A percentile compares a stretch with the other conserved stretches of the same genome.
These are phyloP conservation scores for Dasysyrphus tricinctus DNA, from an alignment of 2,888 invertebrate species.

Conservation along the genomic window DNA sequence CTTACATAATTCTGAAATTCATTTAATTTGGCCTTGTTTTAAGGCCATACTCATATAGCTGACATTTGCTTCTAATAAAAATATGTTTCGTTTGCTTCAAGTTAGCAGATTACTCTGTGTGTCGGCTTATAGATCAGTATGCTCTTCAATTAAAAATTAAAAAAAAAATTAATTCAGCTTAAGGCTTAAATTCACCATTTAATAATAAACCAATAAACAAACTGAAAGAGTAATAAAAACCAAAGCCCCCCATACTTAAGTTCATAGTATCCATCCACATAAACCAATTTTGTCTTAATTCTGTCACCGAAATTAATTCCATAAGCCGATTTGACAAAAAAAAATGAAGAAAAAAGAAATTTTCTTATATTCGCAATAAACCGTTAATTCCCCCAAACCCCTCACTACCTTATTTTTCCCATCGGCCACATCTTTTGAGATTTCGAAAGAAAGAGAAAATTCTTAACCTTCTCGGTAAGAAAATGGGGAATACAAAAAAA, in stretches of 20 bases:
- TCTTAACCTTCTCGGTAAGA: background rate
- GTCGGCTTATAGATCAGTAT: background rate
- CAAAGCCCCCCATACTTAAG: constrained; percentile 12
- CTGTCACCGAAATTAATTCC: constrained; percentile 67
- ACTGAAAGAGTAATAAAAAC: constrained; percentile 17
- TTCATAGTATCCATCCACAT: constrained; percentile 33
- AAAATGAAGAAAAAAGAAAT: constrained; percentile 19
- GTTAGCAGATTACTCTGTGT: background rate
- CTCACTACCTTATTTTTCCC: background rate
- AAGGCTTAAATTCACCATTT: constrained; percentile 5
- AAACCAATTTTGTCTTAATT: constrained; percentile 62
- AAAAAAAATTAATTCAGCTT: background rate
- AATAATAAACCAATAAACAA: constrained; percentile 26
- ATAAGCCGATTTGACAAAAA: constrained; percentile 60
- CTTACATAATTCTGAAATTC: too few relatives aligned
- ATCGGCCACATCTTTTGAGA: background rate
- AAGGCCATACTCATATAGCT: too few relatives aligned
- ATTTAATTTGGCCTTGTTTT: too few relatives aligned
- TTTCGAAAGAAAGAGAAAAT: background rate
- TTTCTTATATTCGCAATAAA: constrained; percentile 61
- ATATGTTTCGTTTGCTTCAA: background rate
- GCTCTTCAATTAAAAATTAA: background rate
- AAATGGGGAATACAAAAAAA: constrained; percentile 9
- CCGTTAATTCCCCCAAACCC: background rate
- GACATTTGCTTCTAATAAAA: too few relatives aligned